Conservation (phyloP, 2,888 invertebrate genomes). For the Nephrocerus scutellatus region DNA sequence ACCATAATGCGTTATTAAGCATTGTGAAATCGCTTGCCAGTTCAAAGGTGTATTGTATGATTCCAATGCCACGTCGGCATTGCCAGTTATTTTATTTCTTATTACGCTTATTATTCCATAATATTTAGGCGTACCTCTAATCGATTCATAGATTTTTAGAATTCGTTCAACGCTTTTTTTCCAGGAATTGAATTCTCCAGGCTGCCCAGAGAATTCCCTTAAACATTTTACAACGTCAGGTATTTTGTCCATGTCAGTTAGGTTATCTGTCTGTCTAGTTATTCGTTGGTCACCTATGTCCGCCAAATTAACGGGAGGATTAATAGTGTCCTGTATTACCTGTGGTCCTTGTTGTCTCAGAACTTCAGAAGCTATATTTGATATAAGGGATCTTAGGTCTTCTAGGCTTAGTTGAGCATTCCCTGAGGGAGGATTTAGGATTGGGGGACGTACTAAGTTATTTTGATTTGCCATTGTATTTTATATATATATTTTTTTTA, state of each 20-base stretch:
- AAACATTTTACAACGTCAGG: conserved; percentile 1
- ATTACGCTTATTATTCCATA: conserved; percentile 2
- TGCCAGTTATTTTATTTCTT: conserved; percentile 2
- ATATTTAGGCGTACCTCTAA: conserved; percentile 3
- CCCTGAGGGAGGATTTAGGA: neutral
- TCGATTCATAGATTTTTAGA: neutral
- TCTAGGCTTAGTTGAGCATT: conserved; percentile 4
- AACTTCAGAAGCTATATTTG: neutral
- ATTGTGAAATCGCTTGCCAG: too few relatives aligned
- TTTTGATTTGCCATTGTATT: conserved; percentile 6
- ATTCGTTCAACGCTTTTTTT: conserved; percentile 3
- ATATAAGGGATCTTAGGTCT: neutral
- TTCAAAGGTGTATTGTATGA: too few relatives aligned
- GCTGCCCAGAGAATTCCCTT: conserved; percentile 1
- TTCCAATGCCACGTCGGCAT: conserved; percentile 1
- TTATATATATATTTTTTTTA: neutral
- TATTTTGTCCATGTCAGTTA: conserved; percentile 2
- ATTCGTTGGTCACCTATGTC: neutral
- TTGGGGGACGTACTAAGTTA: conserved; percentile 5
- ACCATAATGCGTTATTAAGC: too few relatives aligned
- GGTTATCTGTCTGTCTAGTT: neutral
- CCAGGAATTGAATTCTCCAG: conserved; percentile 6
- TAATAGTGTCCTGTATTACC: conserved; percentile 1
- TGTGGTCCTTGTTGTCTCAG: conserved; percentile 3
- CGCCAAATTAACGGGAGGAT: neutral